Base-by-base conservation (phyloP, 2,113 vertebrate species). In the Cyphomyrus plagiostoma region DNA sequence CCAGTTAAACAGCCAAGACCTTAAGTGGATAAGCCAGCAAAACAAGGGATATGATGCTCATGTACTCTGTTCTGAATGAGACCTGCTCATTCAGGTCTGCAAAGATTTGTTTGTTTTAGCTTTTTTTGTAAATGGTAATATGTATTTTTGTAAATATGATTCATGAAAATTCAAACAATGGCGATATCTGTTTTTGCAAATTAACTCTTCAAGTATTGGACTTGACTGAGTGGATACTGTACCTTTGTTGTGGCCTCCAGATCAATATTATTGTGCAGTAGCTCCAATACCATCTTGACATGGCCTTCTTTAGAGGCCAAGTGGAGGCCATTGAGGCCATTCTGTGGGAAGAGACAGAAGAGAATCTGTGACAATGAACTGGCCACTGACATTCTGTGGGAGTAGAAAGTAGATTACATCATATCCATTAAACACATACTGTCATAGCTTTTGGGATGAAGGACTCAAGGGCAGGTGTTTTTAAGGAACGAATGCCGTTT, bases 281-380 rank as follows among this genome's bases (percentile, higher is more conserved):
- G 95, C 94, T 98, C 97, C 90, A 97, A 95, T 90, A 99, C 98
- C 98, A 99, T 98, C 92, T 99, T 99, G 91, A 99, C 98, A 0
- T 99, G 98, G 87, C 98, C 98, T 93, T 99, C 98, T 94, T 99
- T 99, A 48, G 98, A 99, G 89, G 98, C 98, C 93, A 99, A 93
- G 89, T 99, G 98, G 91, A 99, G 95, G 93, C 97, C 98, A 0
- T 99, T 99, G 86, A 99, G 95, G 90, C 98, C 98, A 90, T 99
- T 99, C 98, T 99, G 93, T 80, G 35, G 89, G 89, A 92, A 90
- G 94, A 89, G 89, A 93, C 39, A 92, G 70, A 90, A n/a, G 62
- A 19, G 83, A 89, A 70, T 23, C 4, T 21, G 10, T 62, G 35
- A 46, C 35, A 62, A 35, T 5, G 35, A 4, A n/a, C 10, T 84